Percentiles rank a stretch among this genome's conserved stretches.
Evolutionary conservation across 2,797 vertebrate genomes (phyloP).

Genomic region (Hoplostethus mediterraneus): DNA sequence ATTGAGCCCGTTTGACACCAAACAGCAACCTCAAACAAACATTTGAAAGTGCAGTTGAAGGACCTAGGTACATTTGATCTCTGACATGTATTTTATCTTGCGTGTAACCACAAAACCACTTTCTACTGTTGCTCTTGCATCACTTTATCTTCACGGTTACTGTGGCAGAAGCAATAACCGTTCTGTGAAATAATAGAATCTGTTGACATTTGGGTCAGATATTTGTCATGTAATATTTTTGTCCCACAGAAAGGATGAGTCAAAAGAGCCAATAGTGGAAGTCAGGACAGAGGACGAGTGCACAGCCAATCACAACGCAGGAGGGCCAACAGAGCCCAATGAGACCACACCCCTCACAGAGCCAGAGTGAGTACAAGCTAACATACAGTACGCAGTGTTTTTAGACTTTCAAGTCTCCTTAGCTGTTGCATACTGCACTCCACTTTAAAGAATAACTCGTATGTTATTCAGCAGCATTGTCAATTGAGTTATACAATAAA

Average conservation of each 20-base stretch:
- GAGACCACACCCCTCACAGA: slow-evolving; percentile 98
- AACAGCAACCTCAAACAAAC: neutral
- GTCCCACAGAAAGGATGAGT: slow-evolving; percentile 92
- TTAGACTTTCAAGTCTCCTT: slow-evolving; percentile 43
- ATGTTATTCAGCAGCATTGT: slow-evolving; percentile 44
- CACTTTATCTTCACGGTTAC: slow-evolving; percentile 2
- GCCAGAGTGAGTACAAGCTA: slow-evolving; percentile 90
- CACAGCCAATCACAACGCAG: slow-evolving; percentile 96
- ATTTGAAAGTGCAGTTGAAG: neutral
- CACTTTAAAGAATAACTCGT: slow-evolving; percentile 76
- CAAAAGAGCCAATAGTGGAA: slow-evolving; percentile 98
- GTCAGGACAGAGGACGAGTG: slow-evolving; percentile 95
- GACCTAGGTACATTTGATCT: neutral
- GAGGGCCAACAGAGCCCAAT: slow-evolving; percentile 94
- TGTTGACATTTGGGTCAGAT: slow-evolving; percentile 8
- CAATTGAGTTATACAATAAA: slow-evolving; percentile 27
- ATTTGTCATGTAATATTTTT: slow-evolving; percentile 1
- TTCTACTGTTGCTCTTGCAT: neutral
- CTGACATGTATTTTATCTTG: neutral
- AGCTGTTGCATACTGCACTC: slow-evolving; percentile 75
- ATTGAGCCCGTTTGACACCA: too few species aligned
- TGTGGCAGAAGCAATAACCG: neutral
- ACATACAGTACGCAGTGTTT: slow-evolving; percentile 20
- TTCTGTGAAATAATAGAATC: neutral
- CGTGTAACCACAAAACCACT: neutral